A percentile compares a stretch with the other conserved stretches of the same genome.
Conservation (phyloP, 2,113 vertebrate species). For the Cettia cetti region DNA sequence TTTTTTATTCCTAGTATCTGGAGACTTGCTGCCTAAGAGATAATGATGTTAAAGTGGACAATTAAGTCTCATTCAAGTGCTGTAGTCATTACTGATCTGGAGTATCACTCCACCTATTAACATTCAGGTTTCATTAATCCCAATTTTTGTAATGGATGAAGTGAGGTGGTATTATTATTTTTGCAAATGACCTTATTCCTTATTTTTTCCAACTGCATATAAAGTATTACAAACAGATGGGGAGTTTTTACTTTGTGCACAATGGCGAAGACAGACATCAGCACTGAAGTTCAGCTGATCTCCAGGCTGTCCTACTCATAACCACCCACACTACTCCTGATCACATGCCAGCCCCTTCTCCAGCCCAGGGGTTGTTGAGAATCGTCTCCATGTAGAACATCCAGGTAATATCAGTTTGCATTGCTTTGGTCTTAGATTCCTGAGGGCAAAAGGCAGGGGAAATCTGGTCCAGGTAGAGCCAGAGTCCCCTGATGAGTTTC, state of each 20-base stretch:
- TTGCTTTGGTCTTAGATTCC: background rate
- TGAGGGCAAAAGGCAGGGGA: rapidly evolving
- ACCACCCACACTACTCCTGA: background rate
- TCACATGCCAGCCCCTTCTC: too few relatives aligned
- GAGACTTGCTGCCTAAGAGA: background rate
- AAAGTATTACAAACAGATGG: background rate
- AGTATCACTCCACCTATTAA: background rate
- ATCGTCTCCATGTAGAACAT: rapidly evolving
- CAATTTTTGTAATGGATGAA: constrained; percentile 18
- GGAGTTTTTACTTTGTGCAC: background rate
- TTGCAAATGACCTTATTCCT: background rate
- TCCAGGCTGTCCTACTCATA: background rate
- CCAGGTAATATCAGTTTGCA: background rate
- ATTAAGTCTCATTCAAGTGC: background rate
- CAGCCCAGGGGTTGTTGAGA: too few relatives aligned
- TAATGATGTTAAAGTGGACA: background rate
- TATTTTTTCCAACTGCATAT: background rate
- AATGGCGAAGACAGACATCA: background rate
- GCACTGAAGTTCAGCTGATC: background rate
- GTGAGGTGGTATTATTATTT: background rate
- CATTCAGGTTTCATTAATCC: constrained; percentile 1
- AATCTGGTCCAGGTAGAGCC: background rate
- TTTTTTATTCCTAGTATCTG: background rate
- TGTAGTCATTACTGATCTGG: background rate
- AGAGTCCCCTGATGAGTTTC: background rate